Evolutionary conservation across 2,797 vertebrate genomes (phyloP), one percentile per base, ranked within the genome.

Genomic region (Lophotriccus pileatus): DNA sequence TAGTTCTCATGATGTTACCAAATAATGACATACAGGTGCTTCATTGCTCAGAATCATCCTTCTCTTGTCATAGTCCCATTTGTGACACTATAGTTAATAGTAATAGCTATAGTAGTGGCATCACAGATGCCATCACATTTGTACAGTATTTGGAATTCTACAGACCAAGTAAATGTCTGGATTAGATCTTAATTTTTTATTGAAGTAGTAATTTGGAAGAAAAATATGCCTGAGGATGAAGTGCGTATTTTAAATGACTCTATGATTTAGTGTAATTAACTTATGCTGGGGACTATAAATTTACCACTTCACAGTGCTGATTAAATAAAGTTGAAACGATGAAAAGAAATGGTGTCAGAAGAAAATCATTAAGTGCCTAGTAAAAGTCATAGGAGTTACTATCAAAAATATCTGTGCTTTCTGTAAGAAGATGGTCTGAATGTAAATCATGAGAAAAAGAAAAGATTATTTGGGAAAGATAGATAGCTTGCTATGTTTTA

Each of bases 1-100:
- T 76, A 62, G 59, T 90, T 94, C 69, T 93, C 55, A 37, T 92
- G 86, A 76, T 95, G 66, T 81, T 94, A 77, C 81, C 67, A 91
- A 95, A 92, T 74, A 93, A 92, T 73, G 50, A 34, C 23, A 16
- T 53, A 41, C 11, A 37, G 43, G 43, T 49, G 27, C 68, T 75
- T 85, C 25, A 4, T 77, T 59, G 59, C 52, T 94, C 80, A 67
- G 28, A 81, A 69, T 58, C 9, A 20, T 47, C 41, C 23, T 19
- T 82, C 69, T 62, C 62, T 76, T 91, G 8, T 59, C 84, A 36
- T 4, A 37, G 62, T 72, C 28, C 32, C 8, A 12, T 87, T 77
- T 85, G 8, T 74, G 67, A 16, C 75, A 19, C 79, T 87, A 1
- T 12, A 44, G 43, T 56, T 90, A 59, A 49, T 21, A 63, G 12